A percentile compares a stretch with the other conserved stretches of the same genome.
Evolutionary conservation across 2,888 invertebrate genomes (phyloP).

Genomic region (Apamea crenata): DNA sequence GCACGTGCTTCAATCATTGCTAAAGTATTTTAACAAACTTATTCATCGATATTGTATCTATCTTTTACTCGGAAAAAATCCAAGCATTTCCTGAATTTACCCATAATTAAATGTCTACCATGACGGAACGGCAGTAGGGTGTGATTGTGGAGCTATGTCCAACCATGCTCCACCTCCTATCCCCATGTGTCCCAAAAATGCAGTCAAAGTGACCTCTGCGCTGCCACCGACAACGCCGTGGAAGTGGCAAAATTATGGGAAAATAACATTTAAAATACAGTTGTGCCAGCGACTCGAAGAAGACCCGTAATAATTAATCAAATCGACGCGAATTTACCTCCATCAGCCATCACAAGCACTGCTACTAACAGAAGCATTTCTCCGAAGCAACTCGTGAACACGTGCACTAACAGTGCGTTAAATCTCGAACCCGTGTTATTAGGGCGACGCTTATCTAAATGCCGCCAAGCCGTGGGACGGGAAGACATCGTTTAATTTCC

Average conservation of each 20-base stretch:
- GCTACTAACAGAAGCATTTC: neutral
- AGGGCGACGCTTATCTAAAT: slow-evolving; percentile 57
- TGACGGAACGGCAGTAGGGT: no score
- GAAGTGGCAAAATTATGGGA: no score
- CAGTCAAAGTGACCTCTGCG: no score
- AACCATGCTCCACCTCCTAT: no score
- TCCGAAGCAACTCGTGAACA: slow-evolving; percentile 30
- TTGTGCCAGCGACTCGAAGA: no score
- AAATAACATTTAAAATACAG: no score
- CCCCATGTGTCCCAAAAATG: no score
- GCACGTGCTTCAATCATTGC: neutral
- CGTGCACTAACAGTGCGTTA: slow-evolving; percentile 43
- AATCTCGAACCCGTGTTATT: slow-evolving; percentile 61
- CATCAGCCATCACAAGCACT: neutral
- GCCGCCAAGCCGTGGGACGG: slow-evolving; percentile 43
- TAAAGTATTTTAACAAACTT: neutral
- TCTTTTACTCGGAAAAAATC: neutral
- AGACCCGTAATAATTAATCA: neutral
- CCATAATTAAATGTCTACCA: no score
- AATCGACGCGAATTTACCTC: neutral
- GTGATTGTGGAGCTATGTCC: no score
- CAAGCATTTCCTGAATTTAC: neutral
- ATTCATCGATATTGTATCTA: no score
- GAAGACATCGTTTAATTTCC: slow-evolving; percentile 59
- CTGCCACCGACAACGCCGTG: no score